phyloP scores from a whole-genome alignment of 2,888 invertebrate genomes.

The Cantharis rufa region DNA sequence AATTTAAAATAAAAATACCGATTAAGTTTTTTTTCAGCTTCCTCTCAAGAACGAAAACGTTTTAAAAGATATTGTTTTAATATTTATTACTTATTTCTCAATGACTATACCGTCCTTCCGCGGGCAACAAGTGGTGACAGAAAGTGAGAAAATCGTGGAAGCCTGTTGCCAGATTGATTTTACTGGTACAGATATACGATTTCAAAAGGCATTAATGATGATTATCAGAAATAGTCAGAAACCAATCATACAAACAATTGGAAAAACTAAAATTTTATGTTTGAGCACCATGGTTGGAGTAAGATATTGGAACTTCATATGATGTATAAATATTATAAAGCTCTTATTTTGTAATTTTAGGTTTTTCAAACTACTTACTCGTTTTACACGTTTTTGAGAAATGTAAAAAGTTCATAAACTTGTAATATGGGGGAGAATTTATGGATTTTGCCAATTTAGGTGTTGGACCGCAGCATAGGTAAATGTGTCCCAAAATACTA shows the following conservation, averaged over 20 bases:
- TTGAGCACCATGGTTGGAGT: background rate
- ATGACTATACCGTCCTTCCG: background rate
- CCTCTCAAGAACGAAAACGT: background rate
- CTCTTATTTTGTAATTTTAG: background rate
- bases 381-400: background rate
- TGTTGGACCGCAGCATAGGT: background rate
- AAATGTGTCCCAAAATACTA: background rate
- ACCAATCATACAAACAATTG: background rate
- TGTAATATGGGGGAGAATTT: background rate
- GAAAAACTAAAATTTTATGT: background rate
- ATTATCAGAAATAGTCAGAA: background rate
- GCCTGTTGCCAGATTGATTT: background rate
- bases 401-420: background rate
- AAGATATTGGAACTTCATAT: too few relatives aligned
- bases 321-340: too few relatives aligned
- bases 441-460: background rate
- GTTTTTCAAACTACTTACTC: background rate
- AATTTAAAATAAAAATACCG: background rate
- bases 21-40: background rate
- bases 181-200: background rate
- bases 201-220: background rate
- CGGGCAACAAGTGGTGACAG: background rate
- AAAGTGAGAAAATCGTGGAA: background rate
- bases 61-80: background rate
- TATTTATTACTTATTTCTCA: background rate